Base-by-base conservation (phyloP, 2,797 vertebrate species). In the Enteromius anoplus region DNA sequence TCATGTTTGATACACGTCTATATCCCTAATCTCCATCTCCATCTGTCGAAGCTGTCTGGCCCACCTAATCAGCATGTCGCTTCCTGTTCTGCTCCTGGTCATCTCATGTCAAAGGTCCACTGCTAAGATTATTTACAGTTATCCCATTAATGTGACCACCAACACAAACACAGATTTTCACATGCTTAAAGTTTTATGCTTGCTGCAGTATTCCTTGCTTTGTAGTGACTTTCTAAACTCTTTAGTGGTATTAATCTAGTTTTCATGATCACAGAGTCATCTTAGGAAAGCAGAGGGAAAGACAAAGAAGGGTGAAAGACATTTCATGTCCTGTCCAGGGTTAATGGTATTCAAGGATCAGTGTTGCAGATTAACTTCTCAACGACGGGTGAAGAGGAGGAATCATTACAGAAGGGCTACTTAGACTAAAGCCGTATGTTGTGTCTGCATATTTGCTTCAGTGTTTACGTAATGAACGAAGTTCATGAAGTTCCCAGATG, bases 11-110 rank as follows among this genome's bases (percentile, higher is more conserved):
- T 92, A 86, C 89, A 88, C 73, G 90, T 94, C 91, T 91, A 86
- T 90, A 90, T 89, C 89, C 87, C 90, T 94, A 94, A 94, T 94
- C 93, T 91, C 86, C 91, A 90, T 88, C 89, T 90, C 93, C 93
- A 94, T 95, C 93, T 95, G 93, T 91, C 90, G 83, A 84, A 82
- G 68, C 86, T 89, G 92, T 93, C 93, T 93, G 86, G 90, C 83
- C 84, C 49, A 70, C 71, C 91, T 88, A 87, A 93, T 92, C 91
- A 91, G 86, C 81, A 60, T 66, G 53, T 29, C 40, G 71, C 68
- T 79, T 73, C 53, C 40, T 84, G 55, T 83, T 58, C 40, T 53
- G 17, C 70, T 53, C 45, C 65, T 29, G 70, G 23, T 79, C 70
- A 51, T 71, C 82, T 75, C 64, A 70, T 78, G 78, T 89, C 80